Percentiles rank a stretch among this genome's conserved stretches.
These are phyloP conservation scores for Platerodrilus igneus DNA, from an alignment of 2,888 invertebrate genomes.

Conservation along the genomic window DNA sequence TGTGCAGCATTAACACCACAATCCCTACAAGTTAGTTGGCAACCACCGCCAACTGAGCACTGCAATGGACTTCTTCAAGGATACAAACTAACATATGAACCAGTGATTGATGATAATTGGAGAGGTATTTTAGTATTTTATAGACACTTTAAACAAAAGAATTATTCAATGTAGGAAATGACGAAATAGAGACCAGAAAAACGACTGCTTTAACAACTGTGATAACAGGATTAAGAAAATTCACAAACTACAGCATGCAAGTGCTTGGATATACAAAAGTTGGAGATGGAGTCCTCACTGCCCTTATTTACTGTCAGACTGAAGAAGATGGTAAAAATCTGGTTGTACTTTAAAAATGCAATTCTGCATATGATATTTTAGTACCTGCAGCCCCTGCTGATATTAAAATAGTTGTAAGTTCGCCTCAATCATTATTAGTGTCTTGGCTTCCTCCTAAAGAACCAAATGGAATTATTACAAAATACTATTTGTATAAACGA, in stretches of 20 bases:
- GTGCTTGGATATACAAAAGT: constrained; percentile 73
- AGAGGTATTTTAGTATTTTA: constrained; percentile 35
- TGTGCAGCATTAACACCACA: constrained; percentile 71
- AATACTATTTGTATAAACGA: constrained; percentile 67
- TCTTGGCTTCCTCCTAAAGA: constrained; percentile 73
- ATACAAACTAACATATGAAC: constrained; percentile 66
- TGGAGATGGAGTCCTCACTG: constrained; percentile 68
- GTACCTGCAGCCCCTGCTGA: constrained; percentile 76
- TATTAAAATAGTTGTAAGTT: constrained; percentile 73
- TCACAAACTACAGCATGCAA: constrained; percentile 77
- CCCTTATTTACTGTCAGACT: constrained; percentile 67
- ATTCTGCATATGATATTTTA: constrained; percentile 40
- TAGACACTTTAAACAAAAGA: not conserved
- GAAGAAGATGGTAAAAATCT: constrained; percentile 72
- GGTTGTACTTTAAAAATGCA: constrained; percentile 6
- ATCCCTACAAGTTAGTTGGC: constrained; percentile 75
- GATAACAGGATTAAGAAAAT: constrained; percentile 66
- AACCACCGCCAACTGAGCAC: constrained; percentile 67
- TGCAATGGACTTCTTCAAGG: constrained; percentile 75
- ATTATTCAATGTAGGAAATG: constrained; percentile 42
- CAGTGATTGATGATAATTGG: constrained; percentile 56
- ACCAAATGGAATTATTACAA: constrained; percentile 71
- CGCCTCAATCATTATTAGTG: constrained; percentile 67
- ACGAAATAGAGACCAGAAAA: constrained; percentile 58
- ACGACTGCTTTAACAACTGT: constrained; percentile 67